Evolutionary conservation across 2,888 invertebrate genomes (phyloP).

Genomic region (Euplexia lucipara): DNA sequence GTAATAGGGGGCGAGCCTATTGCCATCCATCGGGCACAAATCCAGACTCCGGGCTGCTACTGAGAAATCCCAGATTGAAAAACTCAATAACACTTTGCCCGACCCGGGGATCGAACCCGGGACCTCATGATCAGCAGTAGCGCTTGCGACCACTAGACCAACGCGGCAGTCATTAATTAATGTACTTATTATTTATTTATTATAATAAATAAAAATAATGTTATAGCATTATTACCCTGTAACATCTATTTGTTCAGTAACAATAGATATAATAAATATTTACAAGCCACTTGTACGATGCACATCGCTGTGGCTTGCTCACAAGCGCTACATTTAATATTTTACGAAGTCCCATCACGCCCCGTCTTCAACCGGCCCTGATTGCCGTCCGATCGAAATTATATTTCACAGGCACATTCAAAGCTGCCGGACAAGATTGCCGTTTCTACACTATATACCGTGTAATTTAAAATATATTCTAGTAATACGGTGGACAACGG

Average conservation of each 20-base stretch:
- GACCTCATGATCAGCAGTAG: too few relatives aligned
- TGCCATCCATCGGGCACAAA: too few relatives aligned
- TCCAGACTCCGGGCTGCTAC: too few relatives aligned
- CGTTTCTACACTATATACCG: conserved; percentile 63
- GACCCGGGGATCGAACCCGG: too few relatives aligned
- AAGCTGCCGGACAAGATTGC: conserved; percentile 87
- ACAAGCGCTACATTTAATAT: conserved; percentile 84
- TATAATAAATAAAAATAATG: conserved; percentile 23
- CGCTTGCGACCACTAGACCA: too few relatives aligned
- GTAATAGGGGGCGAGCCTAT: too few relatives aligned
- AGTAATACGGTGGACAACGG: conserved; percentile 55
- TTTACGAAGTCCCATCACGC: conserved; percentile 89
- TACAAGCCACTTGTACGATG: conserved; percentile 70
- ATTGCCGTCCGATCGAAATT: conserved; percentile 91
- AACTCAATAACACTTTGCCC: too few relatives aligned
- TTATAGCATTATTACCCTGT: conserved; percentile 21
- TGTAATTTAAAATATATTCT: conserved; percentile 63
- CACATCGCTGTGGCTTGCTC: conserved; percentile 68
- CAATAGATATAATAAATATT: conserved; percentile 68
- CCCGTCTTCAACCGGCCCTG: conserved; percentile 89
- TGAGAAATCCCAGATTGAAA: too few relatives aligned
- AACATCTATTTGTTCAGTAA: conserved; percentile 56
- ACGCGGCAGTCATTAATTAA: too few relatives aligned
- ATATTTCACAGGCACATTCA: conserved; percentile 90
- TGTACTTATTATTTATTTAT: too few relatives aligned